Evolutionary conservation across 2,888 invertebrate species (phyloP).

Genomic region (Cheilosia vernalis): DNA sequence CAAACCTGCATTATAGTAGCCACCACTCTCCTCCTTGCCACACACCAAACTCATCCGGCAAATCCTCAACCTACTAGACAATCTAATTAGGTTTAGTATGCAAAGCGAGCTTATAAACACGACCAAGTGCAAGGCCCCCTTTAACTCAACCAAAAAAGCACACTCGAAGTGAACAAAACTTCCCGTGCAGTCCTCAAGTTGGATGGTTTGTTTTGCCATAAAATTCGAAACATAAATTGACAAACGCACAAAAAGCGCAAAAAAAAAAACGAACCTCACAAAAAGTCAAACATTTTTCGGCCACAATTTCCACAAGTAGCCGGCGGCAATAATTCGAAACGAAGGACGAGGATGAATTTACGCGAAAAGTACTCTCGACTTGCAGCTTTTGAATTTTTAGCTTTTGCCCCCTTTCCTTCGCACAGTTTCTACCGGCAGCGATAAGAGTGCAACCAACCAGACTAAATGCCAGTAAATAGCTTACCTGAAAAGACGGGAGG

Average conservation of each 20-base stretch:
- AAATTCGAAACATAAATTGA: slow-evolving; percentile 57
- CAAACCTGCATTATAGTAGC: slow-evolving; percentile 19
- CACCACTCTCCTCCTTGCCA: background rate
- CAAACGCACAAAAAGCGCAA: slow-evolving; percentile 28
- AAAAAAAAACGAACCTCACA: background rate
- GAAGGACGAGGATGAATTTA: slow-evolving; percentile 13
- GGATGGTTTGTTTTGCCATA: slow-evolving; percentile 37
- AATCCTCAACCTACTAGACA: slow-evolving; percentile 39
- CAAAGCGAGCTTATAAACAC: slow-evolving; percentile 35
- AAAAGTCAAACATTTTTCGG: slow-evolving; percentile 27
- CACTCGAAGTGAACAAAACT: slow-evolving; percentile 1
- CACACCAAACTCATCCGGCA: slow-evolving; percentile 17
- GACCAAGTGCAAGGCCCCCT: slow-evolving; percentile 19
- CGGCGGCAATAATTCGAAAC: slow-evolving; percentile 22
- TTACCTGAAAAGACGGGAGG: slow-evolving; percentile 7
- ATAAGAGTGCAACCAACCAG: slow-evolving; percentile 20
- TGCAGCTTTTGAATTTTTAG: slow-evolving; percentile 1
- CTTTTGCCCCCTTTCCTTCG: slow-evolving; percentile 12
- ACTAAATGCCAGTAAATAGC: slow-evolving; percentile 4
- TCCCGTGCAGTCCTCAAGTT: background rate
- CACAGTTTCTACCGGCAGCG: slow-evolving; percentile 12
- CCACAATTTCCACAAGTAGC: slow-evolving; percentile 40
- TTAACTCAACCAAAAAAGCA: slow-evolving; percentile 5
- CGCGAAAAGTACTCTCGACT: slow-evolving; percentile 37
- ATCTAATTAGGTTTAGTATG: slow-evolving; percentile 66